Percentiles rank a stretch among this genome's conserved stretches.
phyloP scores from a whole-genome alignment of 2,113 vertebrate genomes.

The Myiozetetes cayanensis region DNA sequence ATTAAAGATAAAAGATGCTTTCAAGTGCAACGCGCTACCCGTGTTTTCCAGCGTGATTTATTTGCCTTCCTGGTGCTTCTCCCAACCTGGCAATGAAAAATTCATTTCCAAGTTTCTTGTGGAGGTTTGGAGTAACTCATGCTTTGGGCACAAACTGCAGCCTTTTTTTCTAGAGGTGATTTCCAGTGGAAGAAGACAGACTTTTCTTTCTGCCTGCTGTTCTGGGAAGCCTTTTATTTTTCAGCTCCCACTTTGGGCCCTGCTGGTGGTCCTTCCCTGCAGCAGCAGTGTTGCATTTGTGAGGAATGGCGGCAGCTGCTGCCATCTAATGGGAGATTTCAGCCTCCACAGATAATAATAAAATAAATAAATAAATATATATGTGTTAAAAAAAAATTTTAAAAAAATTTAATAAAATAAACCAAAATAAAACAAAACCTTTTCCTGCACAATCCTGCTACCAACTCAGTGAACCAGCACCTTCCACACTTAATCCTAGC shows the following conservation, averaged over 20 bases:
- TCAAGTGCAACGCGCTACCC: not conserved
- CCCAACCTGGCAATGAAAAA: not conserved
- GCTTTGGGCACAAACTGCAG: not conserved
- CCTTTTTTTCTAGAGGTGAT: not conserved
- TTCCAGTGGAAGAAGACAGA: not conserved
- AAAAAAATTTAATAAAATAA: not conserved
- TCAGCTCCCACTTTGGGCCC: not conserved
- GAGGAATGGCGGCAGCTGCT: slow-evolving; percentile 50
- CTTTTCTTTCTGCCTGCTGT: not conserved
- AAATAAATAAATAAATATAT: not conserved
- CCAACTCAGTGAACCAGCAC: not conserved
- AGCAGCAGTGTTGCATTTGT: not conserved
- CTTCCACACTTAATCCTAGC: not conserved
- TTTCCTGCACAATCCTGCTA: not conserved
- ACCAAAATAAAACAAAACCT: not conserved
- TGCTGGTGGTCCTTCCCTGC: not conserved
- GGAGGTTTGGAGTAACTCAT: not conserved
- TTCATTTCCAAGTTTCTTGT: not conserved
- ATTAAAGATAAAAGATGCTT: not conserved
- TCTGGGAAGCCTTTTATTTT: not conserved
- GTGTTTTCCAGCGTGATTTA: not conserved
- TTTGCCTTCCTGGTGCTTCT: not conserved
- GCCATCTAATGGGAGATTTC: slow-evolving; percentile 57
- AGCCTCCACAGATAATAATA: not conserved
- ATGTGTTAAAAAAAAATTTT: not conserved